Conservation (phyloP, 2,113 vertebrate genomes). For the Uria lomvia region DNA sequence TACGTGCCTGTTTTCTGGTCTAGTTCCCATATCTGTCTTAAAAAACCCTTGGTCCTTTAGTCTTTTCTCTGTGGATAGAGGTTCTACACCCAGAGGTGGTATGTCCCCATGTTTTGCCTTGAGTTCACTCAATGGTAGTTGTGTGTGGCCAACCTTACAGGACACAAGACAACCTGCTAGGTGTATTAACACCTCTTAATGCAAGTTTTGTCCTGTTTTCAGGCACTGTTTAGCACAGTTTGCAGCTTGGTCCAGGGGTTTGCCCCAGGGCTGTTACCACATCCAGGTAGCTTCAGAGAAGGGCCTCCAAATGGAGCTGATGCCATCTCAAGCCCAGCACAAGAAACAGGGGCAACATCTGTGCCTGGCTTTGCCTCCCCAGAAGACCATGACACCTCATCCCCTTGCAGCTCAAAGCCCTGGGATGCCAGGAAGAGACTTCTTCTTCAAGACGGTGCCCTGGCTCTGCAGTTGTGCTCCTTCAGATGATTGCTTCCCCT, state of each 20-base stretch:
- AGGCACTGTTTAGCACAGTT: not conserved
- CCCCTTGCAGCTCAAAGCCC: not conserved
- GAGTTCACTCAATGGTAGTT: not conserved
- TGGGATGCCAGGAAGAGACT: not conserved
- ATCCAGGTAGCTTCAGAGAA: not conserved
- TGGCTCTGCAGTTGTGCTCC: not conserved
- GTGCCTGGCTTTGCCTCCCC: not conserved
- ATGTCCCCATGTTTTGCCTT: not conserved
- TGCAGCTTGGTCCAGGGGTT: not conserved
- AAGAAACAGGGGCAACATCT: not conserved
- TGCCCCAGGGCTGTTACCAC: not conserved
- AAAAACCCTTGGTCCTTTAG: not conserved
- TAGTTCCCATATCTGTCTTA: not conserved
- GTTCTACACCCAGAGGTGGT: not conserved
- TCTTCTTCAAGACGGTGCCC: not conserved
- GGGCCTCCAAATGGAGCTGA: not conserved
- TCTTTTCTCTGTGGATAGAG: not conserved
- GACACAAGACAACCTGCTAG: not conserved
- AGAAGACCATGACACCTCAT: rapidly evolving
- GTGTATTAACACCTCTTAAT: not conserved
- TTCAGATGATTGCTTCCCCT: not conserved
- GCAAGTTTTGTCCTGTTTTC: not conserved
- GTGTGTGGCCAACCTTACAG: not conserved
- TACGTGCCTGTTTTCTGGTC: not conserved
- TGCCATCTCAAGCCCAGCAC: not conserved